Percentiles rank a stretch among this genome's conserved stretches.
Conservation (phyloP, 1,140 invertebrate species). For the Drosophila mayri region DNA sequence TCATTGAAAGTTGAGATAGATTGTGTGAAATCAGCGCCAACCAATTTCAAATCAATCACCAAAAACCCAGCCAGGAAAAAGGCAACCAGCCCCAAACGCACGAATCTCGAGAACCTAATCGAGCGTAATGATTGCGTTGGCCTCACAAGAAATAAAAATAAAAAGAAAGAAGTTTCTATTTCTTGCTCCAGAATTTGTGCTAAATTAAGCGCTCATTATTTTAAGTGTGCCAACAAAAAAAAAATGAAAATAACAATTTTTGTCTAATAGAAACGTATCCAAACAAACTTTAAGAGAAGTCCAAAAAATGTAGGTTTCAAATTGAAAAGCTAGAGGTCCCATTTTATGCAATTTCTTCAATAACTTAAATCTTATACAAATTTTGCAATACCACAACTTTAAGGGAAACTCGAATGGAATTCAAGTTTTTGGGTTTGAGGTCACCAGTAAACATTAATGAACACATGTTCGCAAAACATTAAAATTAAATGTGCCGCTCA, state of each 20-base stretch:
- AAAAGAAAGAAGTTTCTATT: slow-evolving; percentile 32
- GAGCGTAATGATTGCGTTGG: slow-evolving; percentile 81
- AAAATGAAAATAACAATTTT: slow-evolving; percentile 33
- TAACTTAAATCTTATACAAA: slow-evolving; percentile 32
- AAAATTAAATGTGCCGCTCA: slow-evolving; percentile 80
- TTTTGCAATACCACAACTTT: slow-evolving; percentile 7
- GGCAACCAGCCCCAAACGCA: slow-evolving; percentile 30
- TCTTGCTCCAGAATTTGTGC: slow-evolving; percentile 61
- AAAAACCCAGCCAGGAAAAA: slow-evolving; percentile 22
- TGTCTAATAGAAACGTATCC: slow-evolving; percentile 49
- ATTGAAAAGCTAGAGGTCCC: too few species aligned
- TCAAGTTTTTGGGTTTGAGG: slow-evolving; percentile 19
- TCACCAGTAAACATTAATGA: slow-evolving; percentile 68
- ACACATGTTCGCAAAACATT: slow-evolving; percentile 77
- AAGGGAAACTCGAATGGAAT: slow-evolving; percentile 7
- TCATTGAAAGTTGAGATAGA: slow-evolving; percentile 63
- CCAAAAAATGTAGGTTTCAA: not conserved
- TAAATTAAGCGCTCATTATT: slow-evolving; percentile 82
- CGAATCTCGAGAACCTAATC: slow-evolving; percentile 65
- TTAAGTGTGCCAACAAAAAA: slow-evolving; percentile 56
- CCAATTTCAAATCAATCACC: slow-evolving; percentile 82
- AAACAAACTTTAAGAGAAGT: not conserved
- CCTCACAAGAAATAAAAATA: slow-evolving; percentile 18
- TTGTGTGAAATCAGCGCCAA: slow-evolving; percentile 81
- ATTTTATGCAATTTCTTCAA: not conserved